A percentile compares a stretch with the other conserved stretches of the same genome.
These are phyloP conservation scores for Drusus annulatus DNA, from an alignment of 1,140 invertebrate species.

Conservation along the genomic window DNA sequence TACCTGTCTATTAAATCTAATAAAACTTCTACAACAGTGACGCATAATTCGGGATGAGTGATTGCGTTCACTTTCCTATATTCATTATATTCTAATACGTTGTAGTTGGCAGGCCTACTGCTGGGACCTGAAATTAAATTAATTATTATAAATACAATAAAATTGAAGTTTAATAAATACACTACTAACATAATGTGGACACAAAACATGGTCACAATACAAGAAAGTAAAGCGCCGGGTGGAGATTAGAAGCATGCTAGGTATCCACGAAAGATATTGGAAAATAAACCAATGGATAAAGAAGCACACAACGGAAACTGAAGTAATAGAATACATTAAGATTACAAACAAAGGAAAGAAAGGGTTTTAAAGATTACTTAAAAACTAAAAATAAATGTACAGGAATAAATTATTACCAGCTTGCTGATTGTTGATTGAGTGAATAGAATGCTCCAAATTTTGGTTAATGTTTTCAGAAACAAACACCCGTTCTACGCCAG, in stretches of 20 bases:
- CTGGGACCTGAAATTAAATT: conserved; percentile 28
- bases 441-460: conserved; percentile 37
- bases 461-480: conserved; percentile 41
- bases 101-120: neutral
- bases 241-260: too few species aligned
- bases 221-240: too few species aligned
- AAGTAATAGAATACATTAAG: too few species aligned
- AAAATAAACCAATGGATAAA: too few species aligned
- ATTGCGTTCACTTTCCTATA: conserved; percentile 61
- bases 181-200: too few species aligned
- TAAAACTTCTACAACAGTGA: conserved; percentile 74
- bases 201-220: too few species aligned
- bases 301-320: too few species aligned
- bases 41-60: conserved; percentile 74
- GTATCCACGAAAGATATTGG: too few species aligned
- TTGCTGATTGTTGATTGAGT: conserved; percentile 25
- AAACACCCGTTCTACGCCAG: conserved; percentile 35
- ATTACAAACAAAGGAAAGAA: too few species aligned
- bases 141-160: too few species aligned
- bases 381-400: neutral
- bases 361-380: too few species aligned
- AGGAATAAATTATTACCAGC: conserved; percentile 16
- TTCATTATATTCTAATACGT: conserved; percentile 60
- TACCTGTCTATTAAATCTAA: conserved; percentile 74
- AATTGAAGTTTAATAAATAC: too few species aligned